A percentile compares a stretch with the other conserved stretches of the same genome.
Evolutionary conservation across 2,888 invertebrate genomes (phyloP).

Genomic region (Eilema sororculum): DNA sequence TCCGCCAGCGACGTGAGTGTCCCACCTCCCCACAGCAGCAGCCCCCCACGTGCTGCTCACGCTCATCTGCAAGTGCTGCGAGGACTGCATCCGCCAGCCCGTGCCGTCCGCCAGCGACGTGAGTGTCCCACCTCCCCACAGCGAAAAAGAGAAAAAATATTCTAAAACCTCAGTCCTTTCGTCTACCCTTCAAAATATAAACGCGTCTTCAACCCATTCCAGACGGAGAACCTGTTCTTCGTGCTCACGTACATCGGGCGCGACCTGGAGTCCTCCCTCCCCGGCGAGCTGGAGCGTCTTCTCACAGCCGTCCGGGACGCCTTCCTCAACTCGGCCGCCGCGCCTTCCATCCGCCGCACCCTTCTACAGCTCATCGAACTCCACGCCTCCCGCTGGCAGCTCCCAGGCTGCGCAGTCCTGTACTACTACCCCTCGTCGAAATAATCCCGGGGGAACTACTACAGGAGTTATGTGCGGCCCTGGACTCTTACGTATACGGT

Average conservation of each 20-base stretch:
- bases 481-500: constrained; percentile 5
- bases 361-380: constrained; percentile 96
- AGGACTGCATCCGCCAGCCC: no score
- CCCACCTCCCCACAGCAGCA: no score
- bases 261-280: constrained; percentile 94
- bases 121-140: no score
- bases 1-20: no score
- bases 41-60: no score
- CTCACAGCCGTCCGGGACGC: constrained; percentile 94
- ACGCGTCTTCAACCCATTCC: constrained; percentile 9
- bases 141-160: no score
- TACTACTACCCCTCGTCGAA: constrained; percentile 93
- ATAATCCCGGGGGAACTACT: constrained; percentile 50
- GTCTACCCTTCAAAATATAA: background rate
- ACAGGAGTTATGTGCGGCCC: background rate
- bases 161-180: no score
- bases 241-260: constrained; percentile 95
- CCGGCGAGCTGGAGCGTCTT: constrained; percentile 92
- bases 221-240: constrained; percentile 96
- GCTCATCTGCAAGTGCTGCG: no score
- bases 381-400: constrained; percentile 96
- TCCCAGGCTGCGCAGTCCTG: constrained; percentile 95
- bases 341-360: constrained; percentile 93
- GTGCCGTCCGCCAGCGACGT: no score
- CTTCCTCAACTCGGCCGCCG: constrained; percentile 92